Conservation (phyloP, 2,888 invertebrate genomes). For the Eupithecia vulgata region DNA sequence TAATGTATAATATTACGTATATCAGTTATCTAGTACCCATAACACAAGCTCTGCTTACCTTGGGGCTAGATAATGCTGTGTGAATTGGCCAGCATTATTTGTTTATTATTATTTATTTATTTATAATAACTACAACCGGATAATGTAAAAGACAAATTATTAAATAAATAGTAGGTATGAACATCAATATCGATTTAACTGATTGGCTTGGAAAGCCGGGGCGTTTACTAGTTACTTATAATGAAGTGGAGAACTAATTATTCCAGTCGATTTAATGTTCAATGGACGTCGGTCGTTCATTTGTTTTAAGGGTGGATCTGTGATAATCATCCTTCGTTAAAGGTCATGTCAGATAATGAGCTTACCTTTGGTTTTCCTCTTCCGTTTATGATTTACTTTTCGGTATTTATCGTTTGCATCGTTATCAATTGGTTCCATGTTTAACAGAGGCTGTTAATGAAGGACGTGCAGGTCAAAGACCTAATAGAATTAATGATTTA, state of each 20-base stretch:
- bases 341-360: conserved; percentile 15
- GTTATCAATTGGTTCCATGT: background rate
- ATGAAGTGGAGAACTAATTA: conserved; percentile 2
- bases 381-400: background rate
- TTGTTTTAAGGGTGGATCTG: conserved; percentile 13
- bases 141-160: no score
- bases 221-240: background rate
- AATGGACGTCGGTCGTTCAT: conserved; percentile 11
- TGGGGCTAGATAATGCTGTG: no score
- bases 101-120: no score
- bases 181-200: background rate
- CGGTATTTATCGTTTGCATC: background rate
- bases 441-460: no score
- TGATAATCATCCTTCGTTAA: conserved; percentile 6
- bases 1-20: no score
- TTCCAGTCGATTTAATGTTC: conserved; percentile 7
- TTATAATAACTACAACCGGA: no score
- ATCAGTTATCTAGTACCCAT: no score
- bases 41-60: no score
- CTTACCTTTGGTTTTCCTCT: conserved; percentile 13
- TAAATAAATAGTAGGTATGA: no score
- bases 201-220: background rate
- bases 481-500: no score
- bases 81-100: no score
- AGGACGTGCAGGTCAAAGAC: no score